Evolutionary conservation across 2,797 vertebrate species (phyloP).

Genomic region (Halcyon leucocephala): DNA sequence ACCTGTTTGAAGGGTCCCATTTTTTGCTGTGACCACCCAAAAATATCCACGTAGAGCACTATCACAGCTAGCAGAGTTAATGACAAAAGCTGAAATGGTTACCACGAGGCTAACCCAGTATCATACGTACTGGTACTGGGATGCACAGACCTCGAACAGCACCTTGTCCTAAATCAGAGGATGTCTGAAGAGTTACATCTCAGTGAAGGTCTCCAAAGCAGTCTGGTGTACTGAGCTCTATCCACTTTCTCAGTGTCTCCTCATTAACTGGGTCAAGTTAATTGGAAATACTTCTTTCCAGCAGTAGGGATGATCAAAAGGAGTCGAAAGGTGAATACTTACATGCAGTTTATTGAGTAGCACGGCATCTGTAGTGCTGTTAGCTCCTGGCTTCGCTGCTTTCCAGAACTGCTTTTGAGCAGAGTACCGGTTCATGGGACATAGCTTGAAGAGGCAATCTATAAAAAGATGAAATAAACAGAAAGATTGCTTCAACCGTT

Average conservation of each 20-base stretch:
- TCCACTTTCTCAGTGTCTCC: rapidly evolving
- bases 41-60: background rate
- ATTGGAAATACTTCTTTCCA: rapidly evolving
- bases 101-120: rapidly evolving
- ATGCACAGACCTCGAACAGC: background rate
- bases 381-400: slow-evolving; percentile 94
- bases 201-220: rapidly evolving
- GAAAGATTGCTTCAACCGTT: background rate
- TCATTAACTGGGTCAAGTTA: rapidly evolving
- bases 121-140: rapidly evolving
- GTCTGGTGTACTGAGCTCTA: rapidly evolving
- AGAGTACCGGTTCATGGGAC: slow-evolving; percentile 98
- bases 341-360: slow-evolving; percentile 96
- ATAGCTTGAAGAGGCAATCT: slow-evolving; percentile 98
- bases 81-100: rapidly evolving
- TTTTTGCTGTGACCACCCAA: background rate
- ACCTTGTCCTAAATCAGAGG: rapidly evolving
- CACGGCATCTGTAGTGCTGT: slow-evolving; percentile 93
- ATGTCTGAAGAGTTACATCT: rapidly evolving
- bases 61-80: no score
- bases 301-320: rapidly evolving
- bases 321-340: slow-evolving; percentile 37
- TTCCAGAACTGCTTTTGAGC: slow-evolving; percentile 99
- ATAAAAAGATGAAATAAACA: background rate
- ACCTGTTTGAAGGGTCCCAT: background rate